Evolutionary conservation across 2,888 invertebrate species (phyloP).

Genomic region (Drosophila ezoana): DNA sequence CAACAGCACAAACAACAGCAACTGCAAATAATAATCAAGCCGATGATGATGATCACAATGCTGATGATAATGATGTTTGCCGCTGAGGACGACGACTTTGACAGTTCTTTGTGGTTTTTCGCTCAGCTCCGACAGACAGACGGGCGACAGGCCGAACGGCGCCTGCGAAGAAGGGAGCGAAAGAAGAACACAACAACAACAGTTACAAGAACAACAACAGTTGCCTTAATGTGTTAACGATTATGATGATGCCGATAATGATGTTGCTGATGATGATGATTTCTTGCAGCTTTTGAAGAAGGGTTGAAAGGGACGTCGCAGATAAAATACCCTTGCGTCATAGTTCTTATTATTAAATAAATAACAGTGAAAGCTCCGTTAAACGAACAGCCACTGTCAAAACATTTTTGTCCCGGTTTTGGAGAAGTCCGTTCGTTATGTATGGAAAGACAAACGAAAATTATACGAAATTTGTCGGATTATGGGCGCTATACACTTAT

Average conservation of each 20-base stretch:
- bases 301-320: not conserved
- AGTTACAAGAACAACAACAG: conserved; percentile 11
- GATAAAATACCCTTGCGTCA: not conserved
- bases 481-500: too few species aligned
- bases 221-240: conserved; percentile 65
- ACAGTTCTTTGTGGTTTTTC: conserved; percentile 77
- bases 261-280: conserved; percentile 25
- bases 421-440: too few species aligned
- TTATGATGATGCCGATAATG: conserved; percentile 31
- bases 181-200: conserved; percentile 8
- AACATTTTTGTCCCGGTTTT: too few species aligned
- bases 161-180: conserved; percentile 7
- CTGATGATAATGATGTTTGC: conserved; percentile 21
- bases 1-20: not conserved
- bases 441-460: too few species aligned
- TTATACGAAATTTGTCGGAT: too few species aligned
- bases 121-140: conserved; percentile 8
- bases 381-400: too few species aligned
- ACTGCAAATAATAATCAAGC: conserved; percentile 25
- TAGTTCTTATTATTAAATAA: too few species aligned
- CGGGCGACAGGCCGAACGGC: conserved; percentile 14
- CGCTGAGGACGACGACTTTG: conserved; percentile 59
- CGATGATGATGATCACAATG: conserved; percentile 33
- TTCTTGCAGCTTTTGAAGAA: conserved; percentile 17
- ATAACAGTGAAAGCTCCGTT: too few species aligned